Evolutionary conservation across 2,888 invertebrate species (phyloP).

Genomic region (Proisotoma minuta): DNA sequence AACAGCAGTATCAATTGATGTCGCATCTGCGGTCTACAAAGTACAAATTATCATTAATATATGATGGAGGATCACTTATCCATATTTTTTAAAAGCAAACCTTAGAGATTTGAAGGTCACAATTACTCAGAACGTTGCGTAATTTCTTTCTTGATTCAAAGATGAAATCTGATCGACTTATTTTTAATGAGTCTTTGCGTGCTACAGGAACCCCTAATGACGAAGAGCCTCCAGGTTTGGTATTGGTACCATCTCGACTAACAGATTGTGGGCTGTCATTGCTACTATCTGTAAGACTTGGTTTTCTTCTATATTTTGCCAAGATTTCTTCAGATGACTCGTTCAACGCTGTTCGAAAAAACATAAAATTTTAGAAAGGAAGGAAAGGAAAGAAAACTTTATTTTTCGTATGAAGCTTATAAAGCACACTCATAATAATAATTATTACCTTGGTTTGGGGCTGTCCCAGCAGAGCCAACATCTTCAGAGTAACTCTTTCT

Average conservation of each 20-base stretch:
- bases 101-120: constrained; percentile 56
- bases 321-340: constrained; percentile 89
- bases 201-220: not conserved
- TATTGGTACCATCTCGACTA: constrained; percentile 10
- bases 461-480: constrained; percentile 43
- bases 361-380: constrained; percentile 3
- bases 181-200: constrained; percentile 44
- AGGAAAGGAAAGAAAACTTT: not conserved
- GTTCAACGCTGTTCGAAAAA: constrained; percentile 48
- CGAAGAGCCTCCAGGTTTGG: not conserved
- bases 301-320: constrained; percentile 76
- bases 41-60: constrained; percentile 1
- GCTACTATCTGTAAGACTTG: constrained; percentile 43
- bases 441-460: constrained; percentile 20
- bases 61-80: constrained; percentile 2
- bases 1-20: constrained; percentile 49
- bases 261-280: constrained; percentile 54
- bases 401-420: not conserved
- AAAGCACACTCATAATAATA: not conserved
- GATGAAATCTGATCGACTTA: constrained; percentile 44
- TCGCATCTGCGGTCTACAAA: constrained; percentile 27
- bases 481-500: constrained; percentile 52
- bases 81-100: constrained; percentile 10
- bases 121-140: constrained; percentile 81
- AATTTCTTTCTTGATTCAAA: constrained; percentile 79